Evolutionary conservation across 1,140 invertebrate species (phyloP), one percentile per base, ranked within the genome.

Genomic region (Sycophila sp.): DNA sequence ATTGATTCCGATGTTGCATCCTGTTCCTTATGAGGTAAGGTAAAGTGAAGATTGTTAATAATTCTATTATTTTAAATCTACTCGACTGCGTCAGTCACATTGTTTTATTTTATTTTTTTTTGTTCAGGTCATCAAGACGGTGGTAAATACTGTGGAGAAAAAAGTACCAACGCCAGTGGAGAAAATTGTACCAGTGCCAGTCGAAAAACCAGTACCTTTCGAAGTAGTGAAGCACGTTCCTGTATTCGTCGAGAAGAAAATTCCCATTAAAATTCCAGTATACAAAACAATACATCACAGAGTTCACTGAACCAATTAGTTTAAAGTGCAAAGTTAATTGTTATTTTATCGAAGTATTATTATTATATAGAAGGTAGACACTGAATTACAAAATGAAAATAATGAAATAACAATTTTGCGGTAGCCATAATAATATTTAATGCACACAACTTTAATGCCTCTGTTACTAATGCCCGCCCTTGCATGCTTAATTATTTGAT

Each of bases 121-220:
- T 56, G 47, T 63, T 69, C 47, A 82, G 80, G 78, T 82, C 24
- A 75, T 87, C 3, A 88, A 87, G 69, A 83, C 85, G 2, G 83
- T 88, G 0, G 73, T 87, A 72, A 87, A 87, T 8, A 87, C 85
- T 71, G 87, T 89, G 1, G 80, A 82, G 66, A 82, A 81, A 49
- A 81, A 82, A 28, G 72, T 82, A 22, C 79, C 80, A 15, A 81
- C 79, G 2, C 79, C 78, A 3, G 60, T 82, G 5, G 79, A 81
- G 36, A 82, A 82, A 72, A 80, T 81, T 36, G 58, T 82, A 26
- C 80, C 80, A 2, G 72, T 77, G 47, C 74, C 76, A 58, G 56
- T 81, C 0, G 87, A 84, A 73, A 89, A 90, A 70, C 88, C 86
- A 0, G 85, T 87, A 71, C 89, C 89, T 36, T 81, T 79, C 63